Base-by-base conservation (phyloP, 2,113 vertebrate genomes). In the Perca schrenkii region DNA sequence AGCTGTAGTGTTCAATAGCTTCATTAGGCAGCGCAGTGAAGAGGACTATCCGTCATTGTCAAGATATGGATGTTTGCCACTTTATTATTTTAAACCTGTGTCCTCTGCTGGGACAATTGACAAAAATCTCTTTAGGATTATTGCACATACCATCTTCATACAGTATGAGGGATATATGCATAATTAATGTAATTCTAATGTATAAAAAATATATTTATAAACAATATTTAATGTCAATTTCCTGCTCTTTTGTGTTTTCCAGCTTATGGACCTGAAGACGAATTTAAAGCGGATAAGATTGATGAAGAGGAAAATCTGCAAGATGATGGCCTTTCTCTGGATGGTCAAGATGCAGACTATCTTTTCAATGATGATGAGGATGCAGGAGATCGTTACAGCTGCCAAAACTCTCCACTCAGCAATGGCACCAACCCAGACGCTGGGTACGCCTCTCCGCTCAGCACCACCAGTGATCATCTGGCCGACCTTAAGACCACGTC, bases 241-340 rank as follows among this genome's bases (percentile, higher is more conserved):
- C 78, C 21, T 49, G 12, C 6, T 83, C 50, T 85, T 54, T 84
- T 83, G 73, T 96, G 85, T 95, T 90, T 96, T 95, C 73, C 92
- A 99, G 98, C 97, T 93, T 99, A 99, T 80, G 96, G 98, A 95
- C 97, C 98, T 75, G 98, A 99, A 81, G 98, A 99, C 75, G 97
- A 99, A 91, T 90, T 98, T 89, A 98, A 97, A 94, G 95, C 94
- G 64, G 96, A 96, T 68, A 98, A 97, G 85, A 95, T 93, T 72
- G 96, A 97, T 90, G 97, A 97, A 89, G 97, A 97, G 62, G 97
- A 96, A 65, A 95, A 90, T 7, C 95, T 95, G 89, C 97, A 96
- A 92, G 98, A 98, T 79, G 97, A 97, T 57, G 96, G 97, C 82
- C 96, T 97, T 89, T 95, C 97, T 83, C 85, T 97, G 92, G 97